phyloP scores from a whole-genome alignment of 2,113 vertebrate genomes.

The Tetraodon nigroviridis region DNA sequence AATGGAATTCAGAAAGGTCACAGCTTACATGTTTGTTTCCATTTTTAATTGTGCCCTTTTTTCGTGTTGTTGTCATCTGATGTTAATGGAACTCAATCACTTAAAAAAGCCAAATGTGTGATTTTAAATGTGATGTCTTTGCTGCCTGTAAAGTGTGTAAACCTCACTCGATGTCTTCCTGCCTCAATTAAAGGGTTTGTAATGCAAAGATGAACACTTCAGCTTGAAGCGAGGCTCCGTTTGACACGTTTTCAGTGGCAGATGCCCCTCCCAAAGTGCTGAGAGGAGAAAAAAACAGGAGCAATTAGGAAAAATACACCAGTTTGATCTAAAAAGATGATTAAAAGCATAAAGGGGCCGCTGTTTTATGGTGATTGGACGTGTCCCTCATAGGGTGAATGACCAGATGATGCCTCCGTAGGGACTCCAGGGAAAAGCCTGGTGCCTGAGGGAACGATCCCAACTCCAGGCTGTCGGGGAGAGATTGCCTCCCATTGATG shows the following conservation, averaged over 20 bases:
- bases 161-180: not conserved
- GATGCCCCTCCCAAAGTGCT: constrained; percentile 2
- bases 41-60: not conserved
- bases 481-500: constrained; percentile 48
- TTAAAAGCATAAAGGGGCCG: constrained; percentile 20
- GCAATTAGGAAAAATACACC: not conserved
- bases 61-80: constrained; percentile 10
- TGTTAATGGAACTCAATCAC: not conserved
- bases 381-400: constrained; percentile 18
- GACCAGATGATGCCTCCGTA: constrained; percentile 20
- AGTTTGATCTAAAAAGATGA: constrained; percentile 2
- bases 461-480: constrained; percentile 27
- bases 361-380: not conserved
- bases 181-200: not conserved
- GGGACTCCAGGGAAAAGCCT: constrained; percentile 23
- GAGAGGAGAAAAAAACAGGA: not conserved
- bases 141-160: not conserved
- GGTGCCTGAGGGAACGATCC: constrained; percentile 25
- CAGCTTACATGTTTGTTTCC: not conserved
- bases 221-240: not conserved
- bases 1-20: not conserved
- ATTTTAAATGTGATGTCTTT: constrained; percentile 6
- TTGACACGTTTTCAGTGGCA: constrained; percentile 24
- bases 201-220: constrained; percentile 4
- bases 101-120: not conserved